phyloP scores from a whole-genome alignment of 2,888 invertebrate species.

The Salpingus planirostris region DNA sequence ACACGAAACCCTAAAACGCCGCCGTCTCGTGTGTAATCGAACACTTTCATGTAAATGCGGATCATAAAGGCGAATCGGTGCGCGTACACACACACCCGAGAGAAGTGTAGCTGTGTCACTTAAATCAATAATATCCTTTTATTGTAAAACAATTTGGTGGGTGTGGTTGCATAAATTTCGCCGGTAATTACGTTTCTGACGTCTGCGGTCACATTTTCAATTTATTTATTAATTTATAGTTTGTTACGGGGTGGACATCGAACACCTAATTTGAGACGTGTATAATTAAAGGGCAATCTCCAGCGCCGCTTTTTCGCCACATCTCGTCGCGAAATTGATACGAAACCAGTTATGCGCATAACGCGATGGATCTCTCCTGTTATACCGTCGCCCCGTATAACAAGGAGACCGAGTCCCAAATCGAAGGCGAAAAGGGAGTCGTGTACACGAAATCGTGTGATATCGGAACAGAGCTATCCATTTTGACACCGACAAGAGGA shows the following conservation, averaged over 20 bases:
- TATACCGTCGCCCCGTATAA: too few species aligned
- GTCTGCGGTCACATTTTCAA: slow-evolving; percentile 26
- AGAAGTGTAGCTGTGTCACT: slow-evolving; percentile 12
- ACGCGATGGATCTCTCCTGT: neutral
- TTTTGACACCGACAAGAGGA: slow-evolving; percentile 24
- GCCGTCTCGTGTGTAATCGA: slow-evolving; percentile 10
- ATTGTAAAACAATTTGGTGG: slow-evolving; percentile 19
- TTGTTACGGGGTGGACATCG: too few species aligned
- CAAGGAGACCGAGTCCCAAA: slow-evolving; percentile 18
- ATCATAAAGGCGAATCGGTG: slow-evolving; percentile 14
- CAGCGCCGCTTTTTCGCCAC: too few species aligned
- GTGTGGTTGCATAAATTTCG: slow-evolving; percentile 25
- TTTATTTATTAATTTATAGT: slow-evolving; percentile 8
- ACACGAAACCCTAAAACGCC: slow-evolving; percentile 12
- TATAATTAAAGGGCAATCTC: too few species aligned
- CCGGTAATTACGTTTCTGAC: slow-evolving; percentile 30
- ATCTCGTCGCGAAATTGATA: too few species aligned
- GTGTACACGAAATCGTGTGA: slow-evolving; percentile 15
- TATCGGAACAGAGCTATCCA: slow-evolving; percentile 11
- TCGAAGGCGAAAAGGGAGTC: slow-evolving; percentile 21
- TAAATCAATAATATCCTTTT: slow-evolving; percentile 16
- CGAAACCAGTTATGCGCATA: too few species aligned
- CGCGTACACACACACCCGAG: too few species aligned
- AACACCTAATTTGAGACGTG: too few species aligned
- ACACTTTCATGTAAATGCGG: slow-evolving; percentile 4